Percentiles rank a stretch among this genome's conserved stretches.
Evolutionary conservation across 2,113 vertebrate species (phyloP).

Genomic region (Oncorhynchus keta): DNA sequence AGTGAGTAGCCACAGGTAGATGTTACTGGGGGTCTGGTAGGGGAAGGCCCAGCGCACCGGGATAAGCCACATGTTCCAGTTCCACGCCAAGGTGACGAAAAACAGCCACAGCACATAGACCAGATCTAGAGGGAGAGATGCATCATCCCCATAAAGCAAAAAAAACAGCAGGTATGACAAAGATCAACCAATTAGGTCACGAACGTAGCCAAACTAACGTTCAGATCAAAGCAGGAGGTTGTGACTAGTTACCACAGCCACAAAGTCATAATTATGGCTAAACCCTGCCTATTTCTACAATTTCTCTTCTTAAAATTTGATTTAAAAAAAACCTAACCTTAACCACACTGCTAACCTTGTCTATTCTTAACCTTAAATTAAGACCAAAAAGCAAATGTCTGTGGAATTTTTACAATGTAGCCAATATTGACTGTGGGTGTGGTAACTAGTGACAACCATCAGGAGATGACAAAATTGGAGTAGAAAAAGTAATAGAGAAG

Average conservation of each 20-base stretch:
- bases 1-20: slow-evolving; percentile 84
- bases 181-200: background rate
- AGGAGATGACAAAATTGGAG: background rate
- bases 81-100: slow-evolving; percentile 91
- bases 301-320: too few species aligned
- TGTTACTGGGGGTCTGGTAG: slow-evolving; percentile 82
- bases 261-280: too few species aligned
- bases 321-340: too few species aligned
- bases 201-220: background rate
- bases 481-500: background rate
- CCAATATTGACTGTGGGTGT: too few species aligned
- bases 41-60: slow-evolving; percentile 89
- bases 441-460: too few species aligned
- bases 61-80: slow-evolving; percentile 98
- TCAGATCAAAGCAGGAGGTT: background rate
- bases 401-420: too few species aligned
- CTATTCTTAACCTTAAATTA: too few species aligned
- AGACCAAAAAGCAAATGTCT: too few species aligned
- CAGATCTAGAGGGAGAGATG: slow-evolving; percentile 70
- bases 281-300: too few species aligned
- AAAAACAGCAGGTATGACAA: background rate
- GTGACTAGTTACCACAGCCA: too few species aligned
- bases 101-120: slow-evolving; percentile 95
- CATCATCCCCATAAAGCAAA: too few species aligned
- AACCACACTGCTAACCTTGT: too few species aligned